These are phyloP conservation scores for Argya squamiceps DNA, from an alignment of 2,797 vertebrate genomes.

Conservation along the genomic window DNA sequence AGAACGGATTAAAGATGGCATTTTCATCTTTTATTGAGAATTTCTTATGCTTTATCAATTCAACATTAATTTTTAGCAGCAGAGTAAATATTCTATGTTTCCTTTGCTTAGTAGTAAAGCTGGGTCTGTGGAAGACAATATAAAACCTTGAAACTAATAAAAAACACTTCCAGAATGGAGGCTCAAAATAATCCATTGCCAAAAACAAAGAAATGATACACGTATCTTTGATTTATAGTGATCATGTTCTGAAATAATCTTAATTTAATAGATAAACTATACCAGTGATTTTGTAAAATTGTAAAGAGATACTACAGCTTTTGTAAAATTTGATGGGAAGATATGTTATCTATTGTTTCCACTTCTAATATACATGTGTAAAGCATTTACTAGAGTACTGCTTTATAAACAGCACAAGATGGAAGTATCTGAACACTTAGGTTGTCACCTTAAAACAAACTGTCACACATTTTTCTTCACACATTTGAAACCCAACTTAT, in stretches of 20 bases:
- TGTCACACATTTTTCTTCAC: conserved; percentile 83
- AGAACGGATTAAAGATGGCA: conserved; percentile 7
- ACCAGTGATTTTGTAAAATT: background rate
- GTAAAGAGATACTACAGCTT: background rate
- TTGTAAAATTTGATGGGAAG: conserved; percentile 33
- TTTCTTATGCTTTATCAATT: background rate
- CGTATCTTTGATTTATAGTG: background rate
- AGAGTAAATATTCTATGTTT: background rate
- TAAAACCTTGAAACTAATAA: background rate
- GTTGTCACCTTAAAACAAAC: conserved; percentile 85
- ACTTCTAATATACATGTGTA: conserved; percentile 46
- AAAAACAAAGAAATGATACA: background rate
- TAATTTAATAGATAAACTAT: conserved; percentile 28
- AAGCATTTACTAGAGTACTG: conserved; percentile 50
- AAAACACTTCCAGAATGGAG: background rate
- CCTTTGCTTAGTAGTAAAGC: background rate
- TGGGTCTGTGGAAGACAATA: background rate
- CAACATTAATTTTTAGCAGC: background rate
- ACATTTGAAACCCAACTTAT: conserved; percentile 85
- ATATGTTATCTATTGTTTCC: conserved; percentile 31
- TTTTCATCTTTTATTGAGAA: conserved; percentile 15
- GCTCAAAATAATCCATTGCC: background rate
- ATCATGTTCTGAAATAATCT: background rate
- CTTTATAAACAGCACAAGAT: conserved; percentile 75
- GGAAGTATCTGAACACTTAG: conserved; percentile 79